A percentile compares a stretch with the other conserved stretches of the same genome.
Conservation (phyloP, 1,140 invertebrate genomes). For the Zaprionus vittiger region DNA sequence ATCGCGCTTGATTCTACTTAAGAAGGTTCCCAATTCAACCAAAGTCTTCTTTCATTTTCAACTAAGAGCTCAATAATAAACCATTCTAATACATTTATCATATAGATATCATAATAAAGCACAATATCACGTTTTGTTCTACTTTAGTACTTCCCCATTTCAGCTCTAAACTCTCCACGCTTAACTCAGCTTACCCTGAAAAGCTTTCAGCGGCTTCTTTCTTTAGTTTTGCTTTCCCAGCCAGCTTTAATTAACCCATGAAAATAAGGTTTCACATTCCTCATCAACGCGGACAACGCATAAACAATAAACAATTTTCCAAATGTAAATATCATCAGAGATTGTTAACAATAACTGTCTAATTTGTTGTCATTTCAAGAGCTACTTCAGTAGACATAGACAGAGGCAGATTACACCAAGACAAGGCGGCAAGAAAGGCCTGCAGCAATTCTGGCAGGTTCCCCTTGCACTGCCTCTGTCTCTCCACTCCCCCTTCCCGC, state of each 20-base stretch:
- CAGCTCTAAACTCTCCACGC: background rate
- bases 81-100: too few relatives aligned
- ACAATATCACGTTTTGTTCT: background rate
- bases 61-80: too few relatives aligned
- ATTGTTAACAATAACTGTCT: constrained; percentile 81
- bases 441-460: background rate
- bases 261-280: constrained; percentile 19
- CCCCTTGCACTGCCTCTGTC: background rate
- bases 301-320: constrained; percentile 65
- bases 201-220: constrained; percentile 4
- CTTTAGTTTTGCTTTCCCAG: background rate
- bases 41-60: too few relatives aligned
- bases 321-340: constrained; percentile 81
- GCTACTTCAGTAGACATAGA: constrained; percentile 65
- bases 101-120: too few relatives aligned
- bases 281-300: constrained; percentile 36
- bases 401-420: constrained; percentile 31
- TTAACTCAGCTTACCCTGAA: background rate
- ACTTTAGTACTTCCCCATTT: background rate
- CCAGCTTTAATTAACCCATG: constrained; percentile 4
- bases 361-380: constrained; percentile 77
- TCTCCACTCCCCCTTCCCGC: background rate
- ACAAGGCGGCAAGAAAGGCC: constrained; percentile 23
- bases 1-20: too few relatives aligned
- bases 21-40: too few relatives aligned